Conservation (phyloP, 2,797 vertebrate genomes). For the Apogon hyalosoma region DNA sequence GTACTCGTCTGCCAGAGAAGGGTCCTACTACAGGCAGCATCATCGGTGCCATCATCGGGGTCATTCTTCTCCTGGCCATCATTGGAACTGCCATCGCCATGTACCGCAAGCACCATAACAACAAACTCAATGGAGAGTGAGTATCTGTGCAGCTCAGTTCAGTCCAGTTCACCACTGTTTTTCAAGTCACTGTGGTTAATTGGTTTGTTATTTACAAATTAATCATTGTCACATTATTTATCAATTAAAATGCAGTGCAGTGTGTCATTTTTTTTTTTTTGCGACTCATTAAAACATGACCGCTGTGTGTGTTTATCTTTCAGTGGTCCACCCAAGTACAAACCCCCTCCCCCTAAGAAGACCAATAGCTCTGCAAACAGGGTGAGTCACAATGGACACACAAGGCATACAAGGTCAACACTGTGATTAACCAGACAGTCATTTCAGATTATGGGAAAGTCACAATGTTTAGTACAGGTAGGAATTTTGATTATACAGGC, state of each 20-base stretch:
- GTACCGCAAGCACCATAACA: slow-evolving; percentile 67
- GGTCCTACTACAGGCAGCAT: slow-evolving; percentile 75
- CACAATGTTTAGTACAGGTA: not conserved
- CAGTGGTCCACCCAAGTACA: slow-evolving; percentile 84
- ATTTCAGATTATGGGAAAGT: not conserved
- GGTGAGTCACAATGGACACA: slow-evolving; percentile 68
- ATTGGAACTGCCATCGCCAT: slow-evolving; percentile 75
- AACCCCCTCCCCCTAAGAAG: slow-evolving; percentile 84
- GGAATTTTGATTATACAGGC: slow-evolving; percentile 4
- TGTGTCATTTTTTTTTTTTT: slow-evolving; percentile 9
- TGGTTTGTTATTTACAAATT: slow-evolving; percentile 1
- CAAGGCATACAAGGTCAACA: slow-evolving; percentile 4
- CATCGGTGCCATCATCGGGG: slow-evolving; percentile 81
- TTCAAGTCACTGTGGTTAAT: not conserved
- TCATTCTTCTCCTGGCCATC: slow-evolving; percentile 78
- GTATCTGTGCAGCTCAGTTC: slow-evolving; percentile 50
- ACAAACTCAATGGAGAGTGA: slow-evolving; percentile 73
- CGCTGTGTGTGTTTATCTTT: slow-evolving; percentile 49
- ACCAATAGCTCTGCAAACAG: slow-evolving; percentile 46
- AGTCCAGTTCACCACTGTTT: slow-evolving; percentile 8
- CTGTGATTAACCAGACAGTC: slow-evolving; percentile 2
- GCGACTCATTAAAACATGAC: slow-evolving; percentile 25
- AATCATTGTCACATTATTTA: not conserved
- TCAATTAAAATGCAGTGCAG: slow-evolving; percentile 12
- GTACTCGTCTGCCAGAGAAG: slow-evolving; percentile 50